Base-by-base conservation (phyloP, 2,797 vertebrate species). In the Gastrophryne carolinensis region DNA sequence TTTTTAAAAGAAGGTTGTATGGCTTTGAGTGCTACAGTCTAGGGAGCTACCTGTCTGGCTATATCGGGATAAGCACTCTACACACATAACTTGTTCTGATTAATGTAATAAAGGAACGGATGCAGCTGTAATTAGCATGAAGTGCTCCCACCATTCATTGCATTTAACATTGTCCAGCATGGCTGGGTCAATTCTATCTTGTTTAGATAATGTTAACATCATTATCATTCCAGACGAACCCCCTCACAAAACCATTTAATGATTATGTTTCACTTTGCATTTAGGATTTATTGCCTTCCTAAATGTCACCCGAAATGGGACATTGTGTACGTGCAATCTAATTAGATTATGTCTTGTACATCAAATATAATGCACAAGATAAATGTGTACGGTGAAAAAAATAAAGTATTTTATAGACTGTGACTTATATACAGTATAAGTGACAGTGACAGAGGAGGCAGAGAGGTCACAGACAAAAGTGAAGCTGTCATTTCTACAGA, bases 291-390 rank as follows among this genome's bases (percentile, higher is more conserved):
- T 63, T 11, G 24, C 9, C 60, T 4, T 44, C 29, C 17, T 26
- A 26, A 29, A 63, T 63, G 60, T 41, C 37, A 29, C 13, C n/a
- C n/a, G 19, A 44, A 17, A 17, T 11, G 24, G 6, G 4, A 44
- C 39, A 27, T 12, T 12, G 60, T 44, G 19, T 24, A 44, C 6
- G 5, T 13, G 4, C 60, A 15, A 4, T 13, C 15, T 39, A 63
- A 63, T 63, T 29, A n/a, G 37, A 47, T 63, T 27, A 63, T 63
- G 37, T 44, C 60, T 63, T 44, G 60, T 44, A n/a, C 60, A 27
- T 23, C 37, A 29, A 63, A 63, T 24, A 44, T 44, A 63, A 44
- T n/a, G 12, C 9, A 15, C 2, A 3, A 13, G 35, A 44, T 29
- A 29, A 44, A 63, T 26, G 23, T 29, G 26, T n/a, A 44, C 44